phyloP scores from a whole-genome alignment of 1,140 invertebrate genomes.

The Drosophila varians region DNA sequence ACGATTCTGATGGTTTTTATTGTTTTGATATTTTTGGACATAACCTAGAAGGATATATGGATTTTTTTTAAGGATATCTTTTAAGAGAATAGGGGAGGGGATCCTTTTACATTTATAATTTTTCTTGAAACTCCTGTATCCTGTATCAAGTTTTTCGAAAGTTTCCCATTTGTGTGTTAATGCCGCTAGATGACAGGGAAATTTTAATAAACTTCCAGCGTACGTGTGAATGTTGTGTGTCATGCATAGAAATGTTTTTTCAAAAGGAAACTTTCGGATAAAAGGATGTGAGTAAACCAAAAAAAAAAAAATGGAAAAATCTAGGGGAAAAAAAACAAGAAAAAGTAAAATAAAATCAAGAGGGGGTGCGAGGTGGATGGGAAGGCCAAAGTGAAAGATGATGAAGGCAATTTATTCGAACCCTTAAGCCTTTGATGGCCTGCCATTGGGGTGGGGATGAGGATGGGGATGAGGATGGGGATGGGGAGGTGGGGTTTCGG shows the following conservation, averaged over 20 bases:
- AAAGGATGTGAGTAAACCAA: background rate
- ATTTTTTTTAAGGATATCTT: too few species aligned
- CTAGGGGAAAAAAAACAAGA: background rate
- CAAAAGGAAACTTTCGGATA: conserved; percentile 19
- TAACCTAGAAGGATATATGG: too few species aligned
- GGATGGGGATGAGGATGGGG: too few species aligned
- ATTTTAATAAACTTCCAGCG: conserved; percentile 44
- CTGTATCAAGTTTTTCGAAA: background rate
- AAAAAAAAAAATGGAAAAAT: conserved; percentile 1
- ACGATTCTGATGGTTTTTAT: background rate
- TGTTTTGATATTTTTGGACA: too few species aligned
- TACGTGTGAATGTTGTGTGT: conserved; percentile 16
- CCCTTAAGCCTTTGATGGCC: conserved; percentile 69
- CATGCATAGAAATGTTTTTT: conserved; percentile 55
- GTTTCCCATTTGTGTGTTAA: conserved; percentile 29
- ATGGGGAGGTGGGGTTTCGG: background rate
- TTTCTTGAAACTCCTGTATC: too few species aligned
- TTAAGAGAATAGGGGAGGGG: too few species aligned
- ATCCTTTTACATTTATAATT: too few species aligned
- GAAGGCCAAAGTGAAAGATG: conserved; percentile 62
- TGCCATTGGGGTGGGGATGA: background rate
- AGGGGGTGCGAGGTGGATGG: background rate
- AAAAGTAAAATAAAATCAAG: conserved; percentile 1
- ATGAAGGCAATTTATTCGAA: conserved; percentile 74
- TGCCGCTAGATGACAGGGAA: conserved; percentile 42